A percentile compares a stretch with the other conserved stretches of the same genome.
Evolutionary conservation across 2,888 invertebrate species (phyloP).

Genomic region (Himalopsyche tibetana): DNA sequence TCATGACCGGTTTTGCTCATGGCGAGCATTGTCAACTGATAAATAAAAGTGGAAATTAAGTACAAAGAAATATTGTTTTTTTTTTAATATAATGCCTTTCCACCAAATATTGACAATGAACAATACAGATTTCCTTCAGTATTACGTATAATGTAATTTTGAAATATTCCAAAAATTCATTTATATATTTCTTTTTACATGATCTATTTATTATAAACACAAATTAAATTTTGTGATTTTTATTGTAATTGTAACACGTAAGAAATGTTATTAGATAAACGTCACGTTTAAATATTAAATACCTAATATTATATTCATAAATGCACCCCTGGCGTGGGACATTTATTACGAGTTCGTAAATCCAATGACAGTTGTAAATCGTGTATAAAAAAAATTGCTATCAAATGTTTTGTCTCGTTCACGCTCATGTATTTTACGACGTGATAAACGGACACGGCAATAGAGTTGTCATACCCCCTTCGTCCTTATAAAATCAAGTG

Average conservation of each 20-base stretch:
- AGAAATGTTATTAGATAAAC: not conserved
- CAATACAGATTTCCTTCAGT: too few relatives aligned
- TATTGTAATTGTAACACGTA: not conserved
- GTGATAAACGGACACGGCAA: conserved; percentile 40
- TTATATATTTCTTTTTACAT: too few relatives aligned
- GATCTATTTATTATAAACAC: too few relatives aligned
- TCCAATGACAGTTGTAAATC: conserved; percentile 42
- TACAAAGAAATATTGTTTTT: too few relatives aligned
- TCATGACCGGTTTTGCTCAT: too few relatives aligned
- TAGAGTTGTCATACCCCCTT: conserved; percentile 35
- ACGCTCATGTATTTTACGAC: conserved; percentile 35
- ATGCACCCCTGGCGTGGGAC: conserved; percentile 25
- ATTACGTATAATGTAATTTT: too few relatives aligned
- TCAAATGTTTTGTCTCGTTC: conserved; percentile 37
- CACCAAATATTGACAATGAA: too few relatives aligned
- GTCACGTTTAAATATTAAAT: conserved; percentile 24
- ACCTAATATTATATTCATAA: conserved; percentile 36
- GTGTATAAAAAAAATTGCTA: conserved; percentile 36
- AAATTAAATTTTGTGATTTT: too few relatives aligned
- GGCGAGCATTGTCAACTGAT: too few relatives aligned
- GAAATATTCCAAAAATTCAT: too few relatives aligned
- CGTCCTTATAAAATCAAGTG: conserved; percentile 26
- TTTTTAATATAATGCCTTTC: too few relatives aligned
- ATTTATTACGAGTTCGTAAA: conserved; percentile 41
- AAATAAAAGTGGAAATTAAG: too few relatives aligned